Conservation (phyloP, 2,888 invertebrate species). For the Diloba caeruleocephala region DNA sequence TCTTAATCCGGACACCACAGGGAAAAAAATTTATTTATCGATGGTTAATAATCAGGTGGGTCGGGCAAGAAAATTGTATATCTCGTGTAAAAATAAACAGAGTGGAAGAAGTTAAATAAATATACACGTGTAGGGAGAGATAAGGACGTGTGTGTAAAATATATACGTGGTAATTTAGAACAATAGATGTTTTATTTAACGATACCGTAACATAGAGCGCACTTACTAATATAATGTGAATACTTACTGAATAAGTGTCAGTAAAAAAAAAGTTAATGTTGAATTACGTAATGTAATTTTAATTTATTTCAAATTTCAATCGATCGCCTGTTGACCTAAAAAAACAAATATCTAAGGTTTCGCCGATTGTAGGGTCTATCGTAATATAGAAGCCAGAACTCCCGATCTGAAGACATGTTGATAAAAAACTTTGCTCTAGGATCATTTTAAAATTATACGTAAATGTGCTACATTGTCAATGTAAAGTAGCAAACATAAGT, state of each 20-base stretch:
- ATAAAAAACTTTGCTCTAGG: not conserved
- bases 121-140: conserved; percentile 44
- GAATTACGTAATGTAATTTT: not conserved
- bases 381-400: no score
- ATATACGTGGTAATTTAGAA: not conserved
- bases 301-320: conserved; percentile 9
- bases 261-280: not conserved
- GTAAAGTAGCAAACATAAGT: conserved; percentile 5
- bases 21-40: conserved; percentile 36
- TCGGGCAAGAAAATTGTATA: conserved; percentile 47
- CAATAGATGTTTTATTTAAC: conserved; percentile 11
- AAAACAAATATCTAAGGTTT: no score
- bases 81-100: conserved; percentile 49
- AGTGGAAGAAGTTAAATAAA: conserved; percentile 22
- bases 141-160: conserved; percentile 19
- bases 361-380: no score
- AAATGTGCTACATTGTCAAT: conserved; percentile 29
- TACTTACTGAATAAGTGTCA: no score
- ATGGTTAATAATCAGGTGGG: conserved; percentile 29
- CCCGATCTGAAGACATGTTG: no score
- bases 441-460: conserved; percentile 8
- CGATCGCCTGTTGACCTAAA: no score
- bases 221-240: not conserved
- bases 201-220: not conserved
- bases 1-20: no score